Evolutionary conservation across 2,888 invertebrate species (phyloP).

Genomic region (Lumbricus terrestris): DNA sequence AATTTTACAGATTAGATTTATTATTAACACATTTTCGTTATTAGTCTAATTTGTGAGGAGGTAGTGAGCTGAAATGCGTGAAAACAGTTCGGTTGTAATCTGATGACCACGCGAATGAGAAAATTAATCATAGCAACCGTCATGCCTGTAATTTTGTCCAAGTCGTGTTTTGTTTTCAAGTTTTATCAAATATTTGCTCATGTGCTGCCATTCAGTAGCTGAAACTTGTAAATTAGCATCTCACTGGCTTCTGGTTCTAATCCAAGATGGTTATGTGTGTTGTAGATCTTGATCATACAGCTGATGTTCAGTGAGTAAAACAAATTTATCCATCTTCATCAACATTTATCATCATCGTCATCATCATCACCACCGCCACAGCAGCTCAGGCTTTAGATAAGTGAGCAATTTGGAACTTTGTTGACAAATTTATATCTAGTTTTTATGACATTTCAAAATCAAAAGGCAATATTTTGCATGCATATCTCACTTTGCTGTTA

Average conservation of each 20-base stretch:
- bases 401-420: too few relatives aligned
- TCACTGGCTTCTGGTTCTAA: neutral
- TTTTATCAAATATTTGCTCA: neutral
- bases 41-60: too few relatives aligned
- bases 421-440: too few relatives aligned
- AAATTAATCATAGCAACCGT: too few relatives aligned
- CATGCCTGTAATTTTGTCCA: neutral
- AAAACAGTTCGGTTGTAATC: too few relatives aligned
- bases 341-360: neutral
- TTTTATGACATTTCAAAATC: too few relatives aligned
- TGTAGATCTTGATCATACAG: constrained; percentile 82
- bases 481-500: too few relatives aligned
- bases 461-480: too few relatives aligned
- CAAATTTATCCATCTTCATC: neutral
- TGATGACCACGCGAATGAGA: neutral
- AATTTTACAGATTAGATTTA: neutral
- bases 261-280: constrained; percentile 26
- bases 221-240: neutral
- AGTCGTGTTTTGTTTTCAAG: neutral
- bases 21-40: too few relatives aligned
- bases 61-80: too few relatives aligned
- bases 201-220: neutral
- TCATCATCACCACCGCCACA: neutral
- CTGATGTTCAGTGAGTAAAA: constrained; percentile 91
- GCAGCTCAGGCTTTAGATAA: too few relatives aligned